Base-by-base conservation (phyloP, 2,888 invertebrate species). In the Zele albiditarsus region DNA sequence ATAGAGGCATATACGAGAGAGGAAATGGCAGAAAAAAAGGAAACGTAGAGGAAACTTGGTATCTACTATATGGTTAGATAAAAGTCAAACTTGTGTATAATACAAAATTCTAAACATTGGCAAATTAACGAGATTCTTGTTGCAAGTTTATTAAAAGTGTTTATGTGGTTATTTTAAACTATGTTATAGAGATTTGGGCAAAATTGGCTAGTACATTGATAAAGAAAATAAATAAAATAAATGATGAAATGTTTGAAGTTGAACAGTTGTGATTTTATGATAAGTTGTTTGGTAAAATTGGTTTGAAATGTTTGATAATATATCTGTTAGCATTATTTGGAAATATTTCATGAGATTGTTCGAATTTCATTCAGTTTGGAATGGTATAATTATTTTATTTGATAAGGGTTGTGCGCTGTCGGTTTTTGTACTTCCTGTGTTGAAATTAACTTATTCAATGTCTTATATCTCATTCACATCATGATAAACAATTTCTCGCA, bases 11-110 rank as follows among this genome's bases (percentile, higher is more conserved):
- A 74, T 75, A 75, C 78, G 81, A 73, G 76, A 72, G 72, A 63
- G 77, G 58, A 70, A 66, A 68, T 60, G 49, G 73, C 68, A 71
- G 65, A 67, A 38, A 67, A 38, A 73, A 68, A n/a, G 72, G 71
- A 73, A 73, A 73, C 75, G 69, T 53, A 72, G 23, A 68, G 73
- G 79, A 77, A 84, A 85, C 84, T 85, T 84, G 46, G 71, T 57
- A 75, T 71, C 65, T 71, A 58, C 84, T 84, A 84, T 84, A 84
- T 84, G 86, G 86, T 86, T 85, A 84, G n/a, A 46, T 46, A 46
- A 46, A n/a, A 46, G n/a, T 33, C 16, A 20, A 4, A 46, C 8
- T 1, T n/a, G 53, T 53, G 3, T n/a, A 46, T 46, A 53, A 8
- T 53, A n/a, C 53, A 53, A 20, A 53, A 20, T 53, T 53, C 20